Percentiles rank a stretch among this genome's conserved stretches.
Evolutionary conservation across 2,888 invertebrate species (phyloP).

Genomic region (Drosophila borborema): DNA sequence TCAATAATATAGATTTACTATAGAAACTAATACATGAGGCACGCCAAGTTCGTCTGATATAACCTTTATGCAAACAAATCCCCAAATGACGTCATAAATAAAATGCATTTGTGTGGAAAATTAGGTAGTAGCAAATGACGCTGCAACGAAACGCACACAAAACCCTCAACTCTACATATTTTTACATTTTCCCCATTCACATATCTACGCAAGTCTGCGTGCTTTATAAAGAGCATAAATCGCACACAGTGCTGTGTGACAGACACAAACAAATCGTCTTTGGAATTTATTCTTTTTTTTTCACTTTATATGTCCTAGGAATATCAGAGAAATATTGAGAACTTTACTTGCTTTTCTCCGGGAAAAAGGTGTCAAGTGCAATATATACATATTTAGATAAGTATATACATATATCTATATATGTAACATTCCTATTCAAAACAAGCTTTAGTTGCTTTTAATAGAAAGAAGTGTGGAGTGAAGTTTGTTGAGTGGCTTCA

Average conservation of each 20-base stretch:
- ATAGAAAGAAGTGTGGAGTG: background rate
- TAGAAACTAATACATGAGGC: constrained; percentile 26
- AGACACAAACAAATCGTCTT: constrained; percentile 71
- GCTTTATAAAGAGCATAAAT: constrained; percentile 57
- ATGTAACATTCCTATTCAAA: background rate
- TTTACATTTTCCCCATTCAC: constrained; percentile 34
- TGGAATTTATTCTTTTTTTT: constrained; percentile 34
- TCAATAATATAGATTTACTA: background rate
- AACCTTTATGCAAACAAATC: constrained; percentile 39
- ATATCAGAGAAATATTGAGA: constrained; percentile 35
- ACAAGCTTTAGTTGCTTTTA: background rate
- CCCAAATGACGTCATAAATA: constrained; percentile 70
- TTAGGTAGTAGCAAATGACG: constrained; percentile 54
- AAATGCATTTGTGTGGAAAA: constrained; percentile 75
- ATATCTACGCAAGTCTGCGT: background rate
- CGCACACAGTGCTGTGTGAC: constrained; percentile 45
- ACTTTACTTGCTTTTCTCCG: constrained; percentile 26
- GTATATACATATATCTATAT: background rate
- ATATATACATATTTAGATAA: background rate
- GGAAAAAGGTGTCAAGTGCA: constrained; percentile 21
- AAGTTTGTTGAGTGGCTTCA: constrained; percentile 8
- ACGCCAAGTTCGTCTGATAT: constrained; percentile 6
- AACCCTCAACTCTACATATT: constrained; percentile 37
- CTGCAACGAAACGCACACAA: constrained; percentile 37
- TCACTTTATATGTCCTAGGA: constrained; percentile 22